Conservation (phyloP, 1,140 invertebrate species). For the Anastrepha obliqua region DNA sequence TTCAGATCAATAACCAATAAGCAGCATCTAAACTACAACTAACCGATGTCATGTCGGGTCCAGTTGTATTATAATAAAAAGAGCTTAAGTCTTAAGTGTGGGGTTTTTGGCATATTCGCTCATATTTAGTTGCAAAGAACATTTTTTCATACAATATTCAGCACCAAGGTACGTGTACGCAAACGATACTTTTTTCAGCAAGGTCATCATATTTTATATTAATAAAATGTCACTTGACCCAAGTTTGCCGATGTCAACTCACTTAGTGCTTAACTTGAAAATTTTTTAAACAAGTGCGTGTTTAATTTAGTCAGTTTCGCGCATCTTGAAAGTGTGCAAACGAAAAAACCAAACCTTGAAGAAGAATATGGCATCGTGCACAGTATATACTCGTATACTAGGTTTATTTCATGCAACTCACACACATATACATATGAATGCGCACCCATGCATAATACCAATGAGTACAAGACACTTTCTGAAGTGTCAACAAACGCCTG, state of each 20-base stretch:
- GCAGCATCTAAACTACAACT: no score
- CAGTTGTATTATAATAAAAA: no score
- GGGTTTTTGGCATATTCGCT: no score
- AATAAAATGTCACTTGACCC: constrained; percentile 7
- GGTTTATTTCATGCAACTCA: neutral
- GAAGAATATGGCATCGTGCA: neutral
- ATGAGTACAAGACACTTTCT: neutral
- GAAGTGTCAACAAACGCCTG: constrained; percentile 42
- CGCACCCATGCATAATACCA: neutral
- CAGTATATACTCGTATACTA: no score
- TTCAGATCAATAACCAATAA: no score
- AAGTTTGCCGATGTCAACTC: neutral
- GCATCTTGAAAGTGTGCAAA: neutral
- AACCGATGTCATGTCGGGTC: no score
- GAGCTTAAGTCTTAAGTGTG: no score
- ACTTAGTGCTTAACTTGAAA: neutral
- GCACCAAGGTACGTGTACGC: no score
- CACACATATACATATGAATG: neutral
- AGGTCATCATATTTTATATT: constrained; percentile 45
- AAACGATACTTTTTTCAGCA: neutral
- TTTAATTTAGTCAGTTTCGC: constrained; percentile 47
- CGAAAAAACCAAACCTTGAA: neutral
- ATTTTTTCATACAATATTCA: no score
- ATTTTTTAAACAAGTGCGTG: neutral
- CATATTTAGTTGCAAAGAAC: no score